Percentiles rank a stretch among this genome's conserved stretches.
These are phyloP conservation scores for Formica aserva DNA, from an alignment of 2,888 invertebrate species.

Conservation along the genomic window DNA sequence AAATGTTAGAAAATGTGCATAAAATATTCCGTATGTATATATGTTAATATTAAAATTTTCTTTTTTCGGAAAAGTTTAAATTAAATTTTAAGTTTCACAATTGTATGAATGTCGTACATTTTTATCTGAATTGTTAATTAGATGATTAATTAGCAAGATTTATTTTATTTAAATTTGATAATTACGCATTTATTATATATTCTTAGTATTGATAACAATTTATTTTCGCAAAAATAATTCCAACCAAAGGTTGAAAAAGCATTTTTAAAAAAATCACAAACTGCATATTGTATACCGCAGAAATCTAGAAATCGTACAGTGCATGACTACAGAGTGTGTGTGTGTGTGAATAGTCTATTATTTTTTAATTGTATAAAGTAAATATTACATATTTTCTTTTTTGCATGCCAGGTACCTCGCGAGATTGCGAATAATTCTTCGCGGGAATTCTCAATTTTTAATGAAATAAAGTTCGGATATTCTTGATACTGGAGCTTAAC, in stretches of 20 bases:
- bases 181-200: not conserved
- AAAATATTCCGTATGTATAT: not conserved
- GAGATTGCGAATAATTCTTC: not conserved
- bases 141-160: not conserved
- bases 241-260: not conserved
- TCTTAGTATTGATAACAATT: not conserved
- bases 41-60: not conserved
- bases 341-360: not conserved
- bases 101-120: not conserved
- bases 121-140: not conserved
- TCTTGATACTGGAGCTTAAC: not conserved
- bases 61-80: not conserved
- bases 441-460: not conserved
- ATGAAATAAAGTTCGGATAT: not conserved
- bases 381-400: constrained; percentile 13
- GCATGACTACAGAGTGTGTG: no score
- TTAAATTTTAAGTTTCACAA: not conserved
- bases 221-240: not conserved
- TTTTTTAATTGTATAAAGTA: constrained; percentile 20
- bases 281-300: not conserved
- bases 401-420: not conserved
- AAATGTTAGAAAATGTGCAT: not conserved
- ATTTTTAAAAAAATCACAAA: not conserved
- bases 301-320: not conserved
- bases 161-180: not conserved